phyloP scores from a whole-genome alignment of 2,888 invertebrate genomes.

The Cinara cedri region DNA sequence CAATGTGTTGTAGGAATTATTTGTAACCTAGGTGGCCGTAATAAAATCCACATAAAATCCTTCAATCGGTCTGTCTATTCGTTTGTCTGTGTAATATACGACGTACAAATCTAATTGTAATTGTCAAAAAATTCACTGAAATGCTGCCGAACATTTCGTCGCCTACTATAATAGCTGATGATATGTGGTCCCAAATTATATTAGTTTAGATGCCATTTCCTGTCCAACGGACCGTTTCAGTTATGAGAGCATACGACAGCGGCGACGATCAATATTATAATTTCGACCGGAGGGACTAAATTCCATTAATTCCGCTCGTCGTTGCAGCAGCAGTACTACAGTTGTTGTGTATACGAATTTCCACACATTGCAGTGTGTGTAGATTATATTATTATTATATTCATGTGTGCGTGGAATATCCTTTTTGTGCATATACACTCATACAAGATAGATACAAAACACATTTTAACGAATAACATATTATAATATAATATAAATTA shows the following conservation, averaged over 20 bases:
- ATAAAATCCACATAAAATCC: too few species aligned
- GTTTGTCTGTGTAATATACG: too few species aligned
- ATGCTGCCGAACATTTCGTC: background rate
- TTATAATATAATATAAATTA: too few species aligned
- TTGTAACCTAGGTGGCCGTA: too few species aligned
- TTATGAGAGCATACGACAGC: background rate
- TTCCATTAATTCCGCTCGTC: conserved; percentile 19
- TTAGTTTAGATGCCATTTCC: conserved; percentile 17
- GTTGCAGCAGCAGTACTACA: too few species aligned
- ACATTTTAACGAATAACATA: too few species aligned
- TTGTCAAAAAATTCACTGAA: conserved; percentile 17
- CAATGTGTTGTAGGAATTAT: too few species aligned
- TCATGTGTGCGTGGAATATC: background rate
- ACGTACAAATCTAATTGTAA: too few species aligned
- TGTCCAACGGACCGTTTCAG: conserved; percentile 13
- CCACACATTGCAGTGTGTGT: background rate
- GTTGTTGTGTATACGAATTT: background rate
- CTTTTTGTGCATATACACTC: background rate
- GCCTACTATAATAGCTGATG: background rate
- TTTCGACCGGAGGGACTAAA: conserved; percentile 26
- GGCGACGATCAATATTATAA: conserved; percentile 43
- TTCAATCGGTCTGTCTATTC: too few species aligned
- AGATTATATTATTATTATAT: background rate
- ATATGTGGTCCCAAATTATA: background rate
- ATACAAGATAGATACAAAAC: too few species aligned